Conservation (phyloP, 2,113 vertebrate genomes). For the Carlito syrichta region DNA sequence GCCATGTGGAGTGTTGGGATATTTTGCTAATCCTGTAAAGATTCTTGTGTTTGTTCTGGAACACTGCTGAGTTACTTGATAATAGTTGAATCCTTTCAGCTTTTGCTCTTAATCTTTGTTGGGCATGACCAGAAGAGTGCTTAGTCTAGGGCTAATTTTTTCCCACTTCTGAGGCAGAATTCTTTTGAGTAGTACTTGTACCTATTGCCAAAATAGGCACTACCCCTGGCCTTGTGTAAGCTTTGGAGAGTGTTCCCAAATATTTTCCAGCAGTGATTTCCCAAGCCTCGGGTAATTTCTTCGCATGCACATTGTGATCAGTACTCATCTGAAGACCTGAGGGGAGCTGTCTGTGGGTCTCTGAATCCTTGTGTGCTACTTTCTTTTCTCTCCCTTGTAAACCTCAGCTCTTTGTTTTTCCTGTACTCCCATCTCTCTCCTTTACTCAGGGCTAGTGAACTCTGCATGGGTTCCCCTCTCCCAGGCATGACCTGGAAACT, state of each 20-base stretch:
- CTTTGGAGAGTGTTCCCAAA: not conserved
- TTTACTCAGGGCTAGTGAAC: not conserved
- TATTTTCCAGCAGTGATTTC: not conserved
- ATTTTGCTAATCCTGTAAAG: not conserved
- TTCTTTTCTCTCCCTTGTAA: not conserved
- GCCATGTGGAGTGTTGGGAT: not conserved
- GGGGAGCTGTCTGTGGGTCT: not conserved
- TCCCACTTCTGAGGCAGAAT: not conserved
- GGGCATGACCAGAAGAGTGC: not conserved
- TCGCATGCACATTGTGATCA: not conserved
- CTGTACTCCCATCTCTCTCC: not conserved
- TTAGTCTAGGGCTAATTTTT: not conserved
- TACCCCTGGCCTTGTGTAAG: not conserved
- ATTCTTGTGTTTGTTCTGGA: not conserved
- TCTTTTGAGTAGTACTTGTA: not conserved
- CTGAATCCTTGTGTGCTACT: not conserved
- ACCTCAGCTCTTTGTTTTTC: not conserved
- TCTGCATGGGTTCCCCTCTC: not conserved
- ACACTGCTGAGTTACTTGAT: not conserved
- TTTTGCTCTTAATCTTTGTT: not conserved
- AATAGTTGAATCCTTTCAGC: not conserved
- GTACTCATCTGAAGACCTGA: not conserved
- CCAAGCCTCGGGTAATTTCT: not conserved
- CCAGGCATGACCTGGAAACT: not conserved
- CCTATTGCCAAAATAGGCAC: not conserved